Evolutionary conservation across 2,888 invertebrate species (phyloP), one percentile per base, ranked within the genome.

Genomic region (Dione juno): DNA sequence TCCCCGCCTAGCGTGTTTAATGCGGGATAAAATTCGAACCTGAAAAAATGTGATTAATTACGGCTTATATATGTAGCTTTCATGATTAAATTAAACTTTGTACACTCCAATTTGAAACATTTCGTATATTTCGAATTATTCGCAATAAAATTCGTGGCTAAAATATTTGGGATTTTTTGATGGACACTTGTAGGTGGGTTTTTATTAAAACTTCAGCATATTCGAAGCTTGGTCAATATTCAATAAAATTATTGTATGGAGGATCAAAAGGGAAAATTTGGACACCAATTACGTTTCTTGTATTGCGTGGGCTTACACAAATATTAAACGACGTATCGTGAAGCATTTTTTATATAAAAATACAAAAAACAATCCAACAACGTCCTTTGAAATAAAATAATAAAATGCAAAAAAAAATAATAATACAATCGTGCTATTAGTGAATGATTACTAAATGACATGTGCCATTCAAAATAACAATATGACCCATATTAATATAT

Each of bases 261-360:
- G 63, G 50, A 64, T 50, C 50, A 64, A 50, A 48, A 48, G 64
- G 37, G 13, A 64, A 50, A 50, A 50, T 64, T 63, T 64, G 50
- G 40, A 54, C 43, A 21, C 37, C 66, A 66, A 66, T 66, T 66
- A 54, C 45, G 28, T 28, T 66, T 45, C 61, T 61, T 35, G 61
- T 45, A 61, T 61, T 28, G 43, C n/a, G 45, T 7, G 45, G 16
- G 61, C 45, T 61, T 61, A 61, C 14, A 41, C 21, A 13, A 19
- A 19, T 43, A 43, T 19, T 21, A 41, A 13, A 28, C 43, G 21
- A 59, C 21, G 9, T 43, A 28, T 28, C 10, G n/a, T n/a, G 28
- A 16, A 61, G 45, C 0, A 28, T 37, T 11, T 61, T 61, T 35
- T 61, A 10, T 21, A 11, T 43, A 11, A 0, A 16, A 0, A 28